Evolutionary conservation across 2,113 vertebrate genomes (phyloP).

Genomic region (Leptodactylus fuscus): DNA sequence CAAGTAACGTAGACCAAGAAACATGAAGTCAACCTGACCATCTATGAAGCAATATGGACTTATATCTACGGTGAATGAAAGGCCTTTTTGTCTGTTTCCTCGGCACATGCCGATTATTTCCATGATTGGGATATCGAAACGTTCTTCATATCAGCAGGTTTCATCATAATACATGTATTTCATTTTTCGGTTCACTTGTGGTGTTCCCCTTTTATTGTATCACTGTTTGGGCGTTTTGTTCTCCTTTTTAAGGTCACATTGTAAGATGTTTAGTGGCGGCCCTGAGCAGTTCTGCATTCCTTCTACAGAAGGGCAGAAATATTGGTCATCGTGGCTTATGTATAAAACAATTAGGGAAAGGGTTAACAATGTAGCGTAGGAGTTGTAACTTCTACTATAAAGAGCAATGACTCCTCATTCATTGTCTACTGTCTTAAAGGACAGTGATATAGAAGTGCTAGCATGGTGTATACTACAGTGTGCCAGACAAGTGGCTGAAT

Average conservation of each 20-base stretch:
- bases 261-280: neutral
- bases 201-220: conserved; percentile 21
- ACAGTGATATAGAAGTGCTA: too few relatives aligned
- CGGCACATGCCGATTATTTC: neutral
- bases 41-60: neutral
- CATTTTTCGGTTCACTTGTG: neutral
- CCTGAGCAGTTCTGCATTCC: neutral
- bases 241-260: conserved; percentile 31
- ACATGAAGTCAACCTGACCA: too few relatives aligned
- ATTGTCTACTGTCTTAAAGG: too few relatives aligned
- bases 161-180: neutral
- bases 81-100: neutral
- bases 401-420: too few relatives aligned
- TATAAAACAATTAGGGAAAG: too few relatives aligned
- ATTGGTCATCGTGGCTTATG: too few relatives aligned
- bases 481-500: too few relatives aligned
- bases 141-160: neutral
- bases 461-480: too few relatives aligned
- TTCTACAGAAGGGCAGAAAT: neutral
- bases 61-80: neutral
- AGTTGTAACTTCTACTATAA: too few relatives aligned
- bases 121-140: neutral
- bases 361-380: too few relatives aligned
- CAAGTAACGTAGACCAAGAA: too few relatives aligned
- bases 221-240: conserved; percentile 15